A percentile compares a stretch with the other conserved stretches of the same genome.
Conservation (phyloP, 1,140 invertebrate species). For the Melipona quadrifasciata region DNA sequence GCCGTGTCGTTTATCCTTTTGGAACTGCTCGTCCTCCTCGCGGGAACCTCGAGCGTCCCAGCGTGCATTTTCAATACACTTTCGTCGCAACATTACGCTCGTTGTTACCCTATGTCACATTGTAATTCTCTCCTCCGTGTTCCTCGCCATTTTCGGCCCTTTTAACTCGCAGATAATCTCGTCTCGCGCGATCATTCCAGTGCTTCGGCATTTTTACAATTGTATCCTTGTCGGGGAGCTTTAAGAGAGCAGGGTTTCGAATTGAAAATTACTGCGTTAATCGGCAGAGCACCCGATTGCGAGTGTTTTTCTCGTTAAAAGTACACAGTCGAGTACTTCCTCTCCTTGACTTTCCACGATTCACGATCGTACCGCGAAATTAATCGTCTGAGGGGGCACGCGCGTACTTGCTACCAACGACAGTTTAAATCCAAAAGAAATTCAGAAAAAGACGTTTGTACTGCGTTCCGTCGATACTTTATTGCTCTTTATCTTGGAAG, state of each 20-base stretch:
- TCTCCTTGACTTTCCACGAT: neutral
- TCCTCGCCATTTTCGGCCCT: too few relatives aligned
- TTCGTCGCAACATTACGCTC: too few relatives aligned
- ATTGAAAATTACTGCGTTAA: too few relatives aligned
- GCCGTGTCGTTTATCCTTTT: slow-evolving; percentile 32
- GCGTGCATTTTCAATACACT: neutral
- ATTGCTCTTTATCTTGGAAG: neutral
- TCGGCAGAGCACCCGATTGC: too few relatives aligned
- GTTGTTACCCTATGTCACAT: too few relatives aligned
- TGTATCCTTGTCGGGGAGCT: too few relatives aligned
- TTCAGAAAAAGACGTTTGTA: neutral
- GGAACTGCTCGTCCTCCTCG: neutral
- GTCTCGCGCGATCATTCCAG: too few relatives aligned
- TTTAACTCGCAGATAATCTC: too few relatives aligned
- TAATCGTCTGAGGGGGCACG: neutral
- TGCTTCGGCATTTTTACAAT: too few relatives aligned
- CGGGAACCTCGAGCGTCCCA: neutral
- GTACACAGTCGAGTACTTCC: neutral
- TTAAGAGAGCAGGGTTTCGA: too few relatives aligned
- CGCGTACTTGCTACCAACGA: neutral
- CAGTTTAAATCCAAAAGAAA: neutral
- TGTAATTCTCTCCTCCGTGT: too few relatives aligned
- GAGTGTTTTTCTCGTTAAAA: too few relatives aligned
- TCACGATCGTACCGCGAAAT: neutral
- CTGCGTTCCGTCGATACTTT: neutral